Evolutionary conservation across 2,797 vertebrate species (phyloP).

Genomic region (Aplochiton taeniatus): DNA sequence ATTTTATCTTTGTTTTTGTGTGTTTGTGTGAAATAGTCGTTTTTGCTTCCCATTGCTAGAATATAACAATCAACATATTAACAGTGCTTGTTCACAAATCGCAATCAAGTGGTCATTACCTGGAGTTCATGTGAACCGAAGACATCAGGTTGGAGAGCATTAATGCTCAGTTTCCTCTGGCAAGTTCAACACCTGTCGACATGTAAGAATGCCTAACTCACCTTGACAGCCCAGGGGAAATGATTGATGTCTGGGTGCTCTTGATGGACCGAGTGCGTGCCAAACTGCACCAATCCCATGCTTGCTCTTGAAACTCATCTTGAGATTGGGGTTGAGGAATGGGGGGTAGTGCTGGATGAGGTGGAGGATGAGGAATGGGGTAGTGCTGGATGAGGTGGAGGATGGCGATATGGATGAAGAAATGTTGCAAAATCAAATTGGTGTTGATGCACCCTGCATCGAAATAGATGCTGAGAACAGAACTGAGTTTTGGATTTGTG

Average conservation of each 20-base stretch:
- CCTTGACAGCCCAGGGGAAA: conserved; percentile 61
- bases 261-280: conserved; percentile 39
- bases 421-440: no score
- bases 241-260: conserved; percentile 71
- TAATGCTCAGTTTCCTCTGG: conserved; percentile 59
- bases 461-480: no score
- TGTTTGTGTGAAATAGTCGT: no score
- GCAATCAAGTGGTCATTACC: conserved; percentile 59
- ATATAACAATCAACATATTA: conserved; percentile 39
- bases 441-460: no score
- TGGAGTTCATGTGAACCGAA: conserved; percentile 56
- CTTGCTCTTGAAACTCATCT: conserved; percentile 45
- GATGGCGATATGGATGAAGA: no score
- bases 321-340: neutral
- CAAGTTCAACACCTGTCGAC: conserved; percentile 62
- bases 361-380: no score
- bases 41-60: neutral
- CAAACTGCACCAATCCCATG: conserved; percentile 36
- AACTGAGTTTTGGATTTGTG: no score
- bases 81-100: conserved; percentile 53
- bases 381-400: no score
- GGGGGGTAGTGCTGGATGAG: no score
- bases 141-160: conserved; percentile 64
- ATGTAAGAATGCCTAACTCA: conserved; percentile 55
- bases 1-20: no score